Evolutionary conservation across 2,113 vertebrate species (phyloP).

Genomic region (Brachypteracias leptosomus): DNA sequence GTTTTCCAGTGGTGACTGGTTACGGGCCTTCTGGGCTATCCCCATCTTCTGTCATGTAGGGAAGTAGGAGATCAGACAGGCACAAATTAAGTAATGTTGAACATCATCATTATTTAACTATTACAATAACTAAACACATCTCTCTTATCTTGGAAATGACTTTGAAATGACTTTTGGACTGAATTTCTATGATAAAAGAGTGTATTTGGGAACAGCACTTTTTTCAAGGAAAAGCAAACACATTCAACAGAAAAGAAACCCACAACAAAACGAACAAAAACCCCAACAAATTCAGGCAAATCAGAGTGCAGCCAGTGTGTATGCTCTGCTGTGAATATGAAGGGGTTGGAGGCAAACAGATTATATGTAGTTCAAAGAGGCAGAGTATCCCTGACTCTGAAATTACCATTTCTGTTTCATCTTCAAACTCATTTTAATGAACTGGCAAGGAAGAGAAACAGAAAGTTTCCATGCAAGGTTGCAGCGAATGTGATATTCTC

Average conservation of each 20-base stretch:
- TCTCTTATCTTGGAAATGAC: slow-evolving; percentile 6
- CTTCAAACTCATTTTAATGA: slow-evolving; percentile 39
- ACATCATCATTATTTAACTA: background rate
- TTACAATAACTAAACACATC: background rate
- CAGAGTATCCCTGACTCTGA: slow-evolving; percentile 22
- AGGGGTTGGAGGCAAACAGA: slow-evolving; percentile 8
- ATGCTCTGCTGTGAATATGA: background rate
- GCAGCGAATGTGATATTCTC: background rate
- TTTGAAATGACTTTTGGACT: slow-evolving; percentile 29
- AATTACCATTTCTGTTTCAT: slow-evolving; percentile 50
- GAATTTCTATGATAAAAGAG: background rate
- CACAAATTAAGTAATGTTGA: background rate
- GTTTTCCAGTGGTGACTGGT: background rate
- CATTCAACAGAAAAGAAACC: background rate
- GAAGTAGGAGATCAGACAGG: background rate
- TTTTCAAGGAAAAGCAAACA: slow-evolving; percentile 2
- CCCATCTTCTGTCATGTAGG: background rate
- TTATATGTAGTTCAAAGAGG: slow-evolving; percentile 31
- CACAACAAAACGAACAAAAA: background rate
- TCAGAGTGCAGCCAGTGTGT: background rate
- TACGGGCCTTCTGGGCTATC: background rate
- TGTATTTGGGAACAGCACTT: background rate
- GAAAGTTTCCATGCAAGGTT: slow-evolving; percentile 18
- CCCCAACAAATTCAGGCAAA: background rate
- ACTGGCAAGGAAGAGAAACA: slow-evolving; percentile 5